phyloP scores from a whole-genome alignment of 2,113 vertebrate genomes.

The Bagarius yarrelli region DNA sequence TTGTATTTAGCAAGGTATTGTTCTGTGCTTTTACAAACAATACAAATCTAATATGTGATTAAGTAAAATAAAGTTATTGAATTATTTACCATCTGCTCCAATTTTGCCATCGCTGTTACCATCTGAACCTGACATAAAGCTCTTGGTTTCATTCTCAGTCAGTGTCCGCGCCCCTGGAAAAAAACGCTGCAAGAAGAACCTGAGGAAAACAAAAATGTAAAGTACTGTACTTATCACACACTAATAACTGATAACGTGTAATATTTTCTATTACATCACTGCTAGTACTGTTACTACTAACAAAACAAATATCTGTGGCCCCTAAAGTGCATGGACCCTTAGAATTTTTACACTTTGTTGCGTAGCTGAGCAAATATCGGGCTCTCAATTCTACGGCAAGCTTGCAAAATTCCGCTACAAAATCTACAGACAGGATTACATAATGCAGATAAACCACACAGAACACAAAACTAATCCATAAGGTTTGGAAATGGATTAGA shows the following conservation, averaged over 20 bases:
- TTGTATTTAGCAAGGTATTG: neutral
- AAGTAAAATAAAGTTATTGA: neutral
- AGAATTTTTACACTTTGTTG: too few species aligned
- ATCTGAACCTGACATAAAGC: slow-evolving; percentile 83
- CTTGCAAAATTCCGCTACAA: slow-evolving; percentile 25
- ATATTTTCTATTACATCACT: too few species aligned
- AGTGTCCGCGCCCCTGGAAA: slow-evolving; percentile 80
- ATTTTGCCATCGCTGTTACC: slow-evolving; percentile 90
- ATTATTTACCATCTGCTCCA: slow-evolving; percentile 81
- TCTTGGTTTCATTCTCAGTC: slow-evolving; percentile 83
- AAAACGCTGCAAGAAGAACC: slow-evolving; percentile 92
- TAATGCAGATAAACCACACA: slow-evolving; percentile 56
- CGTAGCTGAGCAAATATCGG: neutral
- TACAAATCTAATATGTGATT: neutral
- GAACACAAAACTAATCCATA: slow-evolving; percentile 56
- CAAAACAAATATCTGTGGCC: too few species aligned
- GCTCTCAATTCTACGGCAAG: neutral
- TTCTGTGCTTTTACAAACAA: neutral
- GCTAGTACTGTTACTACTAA: too few species aligned
- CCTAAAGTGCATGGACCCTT: too few species aligned
- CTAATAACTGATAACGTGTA: neutral
- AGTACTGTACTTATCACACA: neutral
- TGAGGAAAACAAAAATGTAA: slow-evolving; percentile 51
- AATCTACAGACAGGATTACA: slow-evolving; percentile 37
- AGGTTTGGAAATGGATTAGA: slow-evolving; percentile 41